A percentile compares a stretch with the other conserved stretches of the same genome.
phyloP scores from a whole-genome alignment of 2,797 vertebrate species.

The Propithecus perrieri region DNA sequence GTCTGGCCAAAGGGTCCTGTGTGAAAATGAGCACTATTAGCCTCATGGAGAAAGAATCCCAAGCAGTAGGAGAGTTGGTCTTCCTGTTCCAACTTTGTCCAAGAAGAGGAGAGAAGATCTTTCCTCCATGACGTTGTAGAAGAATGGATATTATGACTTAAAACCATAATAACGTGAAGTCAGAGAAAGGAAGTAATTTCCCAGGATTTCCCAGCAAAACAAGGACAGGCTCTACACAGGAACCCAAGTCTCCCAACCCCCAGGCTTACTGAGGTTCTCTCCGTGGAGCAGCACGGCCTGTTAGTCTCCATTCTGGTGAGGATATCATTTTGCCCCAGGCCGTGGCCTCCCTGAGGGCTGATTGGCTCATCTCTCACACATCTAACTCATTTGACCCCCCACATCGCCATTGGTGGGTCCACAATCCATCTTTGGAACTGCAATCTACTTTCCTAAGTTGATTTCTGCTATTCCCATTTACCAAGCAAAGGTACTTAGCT shows the following conservation, averaged over 20 bases:
- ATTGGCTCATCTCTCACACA: not conserved
- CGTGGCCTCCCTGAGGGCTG: not conserved
- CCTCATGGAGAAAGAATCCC: not conserved
- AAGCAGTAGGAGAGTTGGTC: not conserved
- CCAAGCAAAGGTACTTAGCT: not conserved
- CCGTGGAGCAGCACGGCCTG: not conserved
- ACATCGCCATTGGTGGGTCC: accelerated
- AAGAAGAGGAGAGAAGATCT: not conserved
- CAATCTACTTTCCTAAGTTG: not conserved
- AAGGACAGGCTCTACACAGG: not conserved
- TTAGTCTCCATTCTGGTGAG: not conserved
- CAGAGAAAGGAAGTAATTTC: not conserved
- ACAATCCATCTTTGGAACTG: not conserved
- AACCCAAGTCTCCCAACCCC: not conserved
- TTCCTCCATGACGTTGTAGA: not conserved
- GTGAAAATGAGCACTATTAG: not conserved
- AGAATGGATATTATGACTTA: not conserved
- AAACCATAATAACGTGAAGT: not conserved
- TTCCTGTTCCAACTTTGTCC: not conserved
- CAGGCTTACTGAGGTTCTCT: not conserved
- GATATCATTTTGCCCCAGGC: not conserved
- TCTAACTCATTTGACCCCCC: not conserved
- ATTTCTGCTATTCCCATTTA: not conserved
- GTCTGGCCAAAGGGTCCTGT: not conserved
- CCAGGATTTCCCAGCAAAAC: not conserved